A percentile compares a stretch with the other conserved stretches of the same genome.
Evolutionary conservation across 2,797 vertebrate species (phyloP).

Genomic region (Oreonectes daqikongensis): DNA sequence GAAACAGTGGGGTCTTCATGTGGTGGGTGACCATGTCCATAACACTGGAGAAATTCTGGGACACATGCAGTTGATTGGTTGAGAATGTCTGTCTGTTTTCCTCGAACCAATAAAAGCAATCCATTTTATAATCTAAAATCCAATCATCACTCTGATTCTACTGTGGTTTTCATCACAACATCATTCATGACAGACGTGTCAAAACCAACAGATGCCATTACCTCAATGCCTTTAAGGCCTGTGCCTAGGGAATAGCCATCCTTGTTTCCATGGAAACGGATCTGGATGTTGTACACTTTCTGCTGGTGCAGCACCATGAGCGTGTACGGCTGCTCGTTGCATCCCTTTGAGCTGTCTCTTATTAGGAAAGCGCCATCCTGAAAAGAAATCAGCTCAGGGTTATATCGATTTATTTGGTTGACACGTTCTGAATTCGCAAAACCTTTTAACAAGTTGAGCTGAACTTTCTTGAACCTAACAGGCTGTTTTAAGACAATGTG

Average conservation of each 20-base stretch:
- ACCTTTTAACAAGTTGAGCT: background rate
- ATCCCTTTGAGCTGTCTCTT: conserved; percentile 87
- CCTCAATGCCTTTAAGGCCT: conserved; percentile 87
- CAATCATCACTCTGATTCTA: background rate
- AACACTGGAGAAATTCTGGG: conserved; percentile 83
- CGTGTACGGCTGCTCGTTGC: conserved; percentile 83
- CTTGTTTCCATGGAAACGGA: conserved; percentile 77
- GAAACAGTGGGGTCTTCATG: conserved; percentile 79
- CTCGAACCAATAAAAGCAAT: background rate
- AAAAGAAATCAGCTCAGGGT: conserved; percentile 32
- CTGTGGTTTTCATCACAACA: background rate
- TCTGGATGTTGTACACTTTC: conserved; percentile 95
- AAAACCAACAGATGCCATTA: conserved; percentile 60
- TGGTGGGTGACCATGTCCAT: conserved; percentile 83
- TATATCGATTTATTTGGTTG: background rate
- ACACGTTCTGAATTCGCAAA: background rate
- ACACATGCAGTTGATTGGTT: conserved; percentile 41
- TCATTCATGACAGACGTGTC: conserved; percentile 1
- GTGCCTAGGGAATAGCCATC: conserved; percentile 85
- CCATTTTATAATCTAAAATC: background rate
- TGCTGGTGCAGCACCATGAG: conserved; percentile 91
- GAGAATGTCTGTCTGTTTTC: background rate
- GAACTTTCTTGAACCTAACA: background rate
- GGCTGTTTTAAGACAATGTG: background rate
- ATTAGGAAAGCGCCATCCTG: conserved; percentile 92